Evolutionary conservation across 64 coral and sea anemone genomes (phyloP).

Genomic region (Porites lutea): DNA sequence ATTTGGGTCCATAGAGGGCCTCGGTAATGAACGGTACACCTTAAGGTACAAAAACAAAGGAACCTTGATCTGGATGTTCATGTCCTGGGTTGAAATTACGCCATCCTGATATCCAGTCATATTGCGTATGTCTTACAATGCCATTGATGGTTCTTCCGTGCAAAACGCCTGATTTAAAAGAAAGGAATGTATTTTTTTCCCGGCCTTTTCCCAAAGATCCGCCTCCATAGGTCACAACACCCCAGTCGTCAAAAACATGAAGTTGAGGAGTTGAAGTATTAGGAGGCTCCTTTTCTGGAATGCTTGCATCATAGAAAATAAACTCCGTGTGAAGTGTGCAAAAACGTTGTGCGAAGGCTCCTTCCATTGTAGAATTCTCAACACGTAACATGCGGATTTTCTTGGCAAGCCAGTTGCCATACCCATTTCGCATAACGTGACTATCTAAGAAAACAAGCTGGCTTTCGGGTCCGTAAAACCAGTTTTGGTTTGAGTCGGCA

Average conservation of each 20-base stretch:
- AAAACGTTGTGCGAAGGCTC: conserved; percentile 22
- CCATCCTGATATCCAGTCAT: conserved; percentile 51
- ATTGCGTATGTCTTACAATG: conserved; percentile 22
- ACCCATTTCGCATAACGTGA: conserved; percentile 77
- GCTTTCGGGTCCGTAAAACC: conserved; percentile 94
- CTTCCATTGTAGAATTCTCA: neutral
- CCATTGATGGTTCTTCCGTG: conserved; percentile 58
- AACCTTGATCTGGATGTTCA: conserved; percentile 77
- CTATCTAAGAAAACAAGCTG: conserved; percentile 90
- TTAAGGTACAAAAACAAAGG: conserved; percentile 51
- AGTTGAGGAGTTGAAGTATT: conserved; percentile 6
- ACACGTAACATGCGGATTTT: conserved; percentile 39
- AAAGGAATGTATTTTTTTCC: conserved; percentile 13
- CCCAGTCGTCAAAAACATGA: conserved; percentile 72
- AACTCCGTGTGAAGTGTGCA: conserved; percentile 87
- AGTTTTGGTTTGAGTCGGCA: conserved; percentile 83
- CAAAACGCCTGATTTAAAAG: conserved; percentile 64
- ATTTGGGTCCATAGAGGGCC: conserved; percentile 71
- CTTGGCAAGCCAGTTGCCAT: conserved; percentile 83
- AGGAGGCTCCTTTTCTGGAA: conserved; percentile 37
- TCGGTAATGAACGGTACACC: conserved; percentile 69
- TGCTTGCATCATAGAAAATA: conserved; percentile 82
- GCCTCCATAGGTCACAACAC: conserved; percentile 49
- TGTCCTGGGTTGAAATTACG: conserved; percentile 60
- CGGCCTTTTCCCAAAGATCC: neutral